Percentiles rank a stretch among this genome's conserved stretches.
phyloP scores from a whole-genome alignment of 2,888 invertebrate genomes.

The Ethmia dodecea region DNA sequence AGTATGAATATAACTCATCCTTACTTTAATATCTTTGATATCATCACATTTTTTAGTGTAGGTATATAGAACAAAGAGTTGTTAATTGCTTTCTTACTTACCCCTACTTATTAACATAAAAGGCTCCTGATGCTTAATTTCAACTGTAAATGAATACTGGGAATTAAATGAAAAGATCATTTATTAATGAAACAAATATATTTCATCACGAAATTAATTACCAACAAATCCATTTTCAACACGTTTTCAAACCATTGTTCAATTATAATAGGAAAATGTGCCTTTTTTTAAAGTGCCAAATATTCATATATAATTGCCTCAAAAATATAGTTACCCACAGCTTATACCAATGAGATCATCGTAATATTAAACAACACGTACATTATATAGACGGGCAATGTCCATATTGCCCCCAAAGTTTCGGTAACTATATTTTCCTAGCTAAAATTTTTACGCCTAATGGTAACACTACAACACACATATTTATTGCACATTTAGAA shows the following conservation, averaged over 20 bases:
- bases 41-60: too few species aligned
- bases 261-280: conserved; percentile 75
- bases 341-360: conserved; percentile 62
- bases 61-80: too few species aligned
- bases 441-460: conserved; percentile 71
- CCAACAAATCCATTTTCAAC: conserved; percentile 79
- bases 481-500: conserved; percentile 78
- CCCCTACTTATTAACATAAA: too few species aligned
- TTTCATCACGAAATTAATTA: conserved; percentile 78
- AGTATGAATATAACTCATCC: too few species aligned
- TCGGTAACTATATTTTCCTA: conserved; percentile 47
- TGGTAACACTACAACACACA: conserved; percentile 78
- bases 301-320: conserved; percentile 65
- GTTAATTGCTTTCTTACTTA: too few species aligned
- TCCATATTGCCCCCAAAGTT: conserved; percentile 14
- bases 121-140: too few species aligned
- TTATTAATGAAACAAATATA: conserved; percentile 76
- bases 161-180: conserved; percentile 47
- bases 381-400: conserved; percentile 10
- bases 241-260: conserved; percentile 73
- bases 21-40: too few species aligned
- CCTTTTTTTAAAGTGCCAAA: conserved; percentile 76
- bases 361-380: conserved; percentile 39
- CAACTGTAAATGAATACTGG: too few species aligned
- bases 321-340: conserved; percentile 49